Conservation (phyloP, 2,888 invertebrate genomes). For the Cosmorhoe ocellata region DNA sequence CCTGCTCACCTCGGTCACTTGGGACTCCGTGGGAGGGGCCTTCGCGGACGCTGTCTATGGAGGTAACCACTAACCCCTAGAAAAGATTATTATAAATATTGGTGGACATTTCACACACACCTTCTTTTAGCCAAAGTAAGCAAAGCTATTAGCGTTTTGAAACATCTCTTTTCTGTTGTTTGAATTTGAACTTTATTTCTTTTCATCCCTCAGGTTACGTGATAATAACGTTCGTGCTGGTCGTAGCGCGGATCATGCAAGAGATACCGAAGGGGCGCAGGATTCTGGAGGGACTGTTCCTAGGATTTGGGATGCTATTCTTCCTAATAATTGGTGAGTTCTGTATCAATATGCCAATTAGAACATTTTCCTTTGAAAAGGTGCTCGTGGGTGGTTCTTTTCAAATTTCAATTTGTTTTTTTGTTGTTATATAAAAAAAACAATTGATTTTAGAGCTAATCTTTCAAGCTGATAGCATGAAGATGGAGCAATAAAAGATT, state of each 20-base stretch:
- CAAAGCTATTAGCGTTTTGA: no score
- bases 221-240: slow-evolving; percentile 86
- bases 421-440: no score
- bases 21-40: slow-evolving; percentile 86
- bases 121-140: no score
- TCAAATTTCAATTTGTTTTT: no score
- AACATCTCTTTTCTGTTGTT: no score
- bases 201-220: slow-evolving; percentile 77
- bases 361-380: no score
- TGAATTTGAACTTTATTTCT: background rate
- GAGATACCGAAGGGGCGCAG: slow-evolving; percentile 85
- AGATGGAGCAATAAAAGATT: no score
- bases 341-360: background rate
- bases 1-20: slow-evolving; percentile 87
- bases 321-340: slow-evolving; percentile 85
- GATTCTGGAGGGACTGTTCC: slow-evolving; percentile 85
- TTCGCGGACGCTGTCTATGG: slow-evolving; percentile 86
- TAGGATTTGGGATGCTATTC: slow-evolving; percentile 87
- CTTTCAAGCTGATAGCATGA: no score
- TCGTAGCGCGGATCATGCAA: slow-evolving; percentile 84
- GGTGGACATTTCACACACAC: no score
- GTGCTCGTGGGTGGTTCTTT: no score
- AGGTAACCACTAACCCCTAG: slow-evolving; percentile 50
- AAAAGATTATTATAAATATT: no score
- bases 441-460: no score